Base-by-base conservation (phyloP, 2,797 vertebrate genomes). In the Rhadinocentrus ornatus region DNA sequence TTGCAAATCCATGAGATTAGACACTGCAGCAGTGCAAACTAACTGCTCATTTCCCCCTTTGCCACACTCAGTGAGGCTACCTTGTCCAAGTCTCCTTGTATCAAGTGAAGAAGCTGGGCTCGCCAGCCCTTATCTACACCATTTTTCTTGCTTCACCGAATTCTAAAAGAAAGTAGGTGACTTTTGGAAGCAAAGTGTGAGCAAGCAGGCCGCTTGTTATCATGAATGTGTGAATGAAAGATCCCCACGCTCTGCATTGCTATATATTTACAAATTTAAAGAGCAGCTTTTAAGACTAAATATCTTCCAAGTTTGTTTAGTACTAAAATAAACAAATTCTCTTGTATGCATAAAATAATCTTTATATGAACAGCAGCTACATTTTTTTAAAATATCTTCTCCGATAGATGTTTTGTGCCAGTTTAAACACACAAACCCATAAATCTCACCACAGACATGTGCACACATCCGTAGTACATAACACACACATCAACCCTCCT, bases 71-170 rank as follows among this genome's bases (percentile, higher is more conserved):
- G 44, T 26, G 54, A 78, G 52, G 70, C 41, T 69, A 62, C 68
- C 20, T 60, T 35, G 62, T 80, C 78, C 66, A 73, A 75, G 70
- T 72, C 66, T 72, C 48, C 63, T 75, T 70, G 69, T 80, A 53
- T 76, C 32, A 9, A 58, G 81, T 77, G 83, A 75, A 83, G 76
- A 71, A 62, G 81, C 70, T 67, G 59, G n/a, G n/a, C 78, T 16
- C n/a, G 31, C 3, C 16, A 20, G 55, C 37, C 57, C 31, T 35
- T 77, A 66, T 82, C 78, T 58, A 24, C 16, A 61, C 35, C 57
- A 20, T 73, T 72, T 83, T 53, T 44, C 52, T 6, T 5, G 3
- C 16, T 41, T 41, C 16, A 41, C 4, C 15, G 15, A 5, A 20
- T 18, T 18, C 6, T 44, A 7, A 20, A 44, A 20, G 41, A 20